These are phyloP conservation scores for Lynx canadensis DNA, from an alignment of 2,113 vertebrate genomes.

Conservation along the genomic window DNA sequence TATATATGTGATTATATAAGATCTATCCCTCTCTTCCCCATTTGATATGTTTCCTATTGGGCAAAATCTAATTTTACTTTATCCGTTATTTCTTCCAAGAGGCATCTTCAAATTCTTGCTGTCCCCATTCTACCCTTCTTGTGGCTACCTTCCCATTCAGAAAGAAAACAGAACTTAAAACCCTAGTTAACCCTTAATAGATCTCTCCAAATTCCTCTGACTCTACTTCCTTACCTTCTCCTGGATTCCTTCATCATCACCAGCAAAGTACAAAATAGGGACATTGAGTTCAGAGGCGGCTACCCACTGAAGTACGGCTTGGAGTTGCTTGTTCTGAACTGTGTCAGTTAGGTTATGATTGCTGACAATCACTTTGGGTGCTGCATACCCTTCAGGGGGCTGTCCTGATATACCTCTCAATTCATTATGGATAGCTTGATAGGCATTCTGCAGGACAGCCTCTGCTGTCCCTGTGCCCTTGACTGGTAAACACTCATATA, in stretches of 20 bases:
- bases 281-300: constrained; percentile 78
- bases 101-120: background rate
- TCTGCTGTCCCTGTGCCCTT: constrained; percentile 69
- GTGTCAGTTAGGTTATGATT: constrained; percentile 75
- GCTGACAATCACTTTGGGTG: constrained; percentile 71
- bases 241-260: constrained; percentile 75
- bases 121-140: background rate
- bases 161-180: constrained; percentile 1
- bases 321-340: constrained; percentile 74
- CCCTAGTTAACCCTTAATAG: background rate
- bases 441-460: constrained; percentile 66
- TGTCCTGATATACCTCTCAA: constrained; percentile 48
- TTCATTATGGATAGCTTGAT: constrained; percentile 69
- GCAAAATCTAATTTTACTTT: constrained; percentile 1
- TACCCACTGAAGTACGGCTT: constrained; percentile 79
- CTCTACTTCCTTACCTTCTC: constrained; percentile 78
- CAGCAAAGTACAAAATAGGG: constrained; percentile 75
- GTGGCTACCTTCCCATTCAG: background rate
- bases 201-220: background rate
- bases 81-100: background rate
- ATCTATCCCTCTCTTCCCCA: background rate
- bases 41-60: background rate
- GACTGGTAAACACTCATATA: constrained; percentile 61
- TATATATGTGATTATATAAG: too few species aligned
- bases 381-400: background rate